Base-by-base conservation (phyloP, 2,888 invertebrate species). In the Masnerella sp. region DNA sequence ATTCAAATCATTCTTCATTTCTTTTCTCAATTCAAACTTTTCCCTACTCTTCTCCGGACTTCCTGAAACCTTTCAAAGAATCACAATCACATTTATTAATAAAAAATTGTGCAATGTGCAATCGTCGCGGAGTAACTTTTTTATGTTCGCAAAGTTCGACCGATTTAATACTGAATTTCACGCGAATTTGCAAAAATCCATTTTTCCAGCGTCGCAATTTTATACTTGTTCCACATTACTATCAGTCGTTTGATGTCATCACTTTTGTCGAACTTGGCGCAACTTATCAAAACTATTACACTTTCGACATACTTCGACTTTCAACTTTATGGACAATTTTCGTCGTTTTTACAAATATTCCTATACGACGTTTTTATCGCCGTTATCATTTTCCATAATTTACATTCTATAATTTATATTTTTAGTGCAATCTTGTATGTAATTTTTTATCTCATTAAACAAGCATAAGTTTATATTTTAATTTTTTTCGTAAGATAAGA, bases 241-340 rank as follows among this genome's bases (percentile, higher is more conserved):
- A 49, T 49, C 49, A 49, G 30, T 40, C 49, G 61, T 49, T 61
- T 40, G 40, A 49, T 61, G 49, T 49, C 47, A 40, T 49, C 61
- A 34, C 61, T 49, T 61, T 28, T 49, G 28, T 30, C 11, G 5
- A 49, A 61, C 12, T 61, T 61, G 7, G 34, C 30, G 30, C 47
- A 40, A 61, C 49, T 49, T 49, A 61, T 61, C 61, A 49, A 61
- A 62, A 40, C 51, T 62, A 62, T 62, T 62, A 51, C 51, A 42
- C 51, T 62, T 49, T 42, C 61, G 40, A 62, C 51, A 51, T 42
- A 59, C 47, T 59, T 47, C 30, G 40, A 49, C 56, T 42, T 42
- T 2, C 3, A 54, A 58, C 47, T 61, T 61, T 40, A 40, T 40
- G 40, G 15, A 18, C 28, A 30, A 40, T 49, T 61, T 47, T 61